A percentile compares a stretch with the other conserved stretches of the same genome.
phyloP scores from a whole-genome alignment of 2,113 vertebrate genomes.

The Datnioides undecimradiatus region DNA sequence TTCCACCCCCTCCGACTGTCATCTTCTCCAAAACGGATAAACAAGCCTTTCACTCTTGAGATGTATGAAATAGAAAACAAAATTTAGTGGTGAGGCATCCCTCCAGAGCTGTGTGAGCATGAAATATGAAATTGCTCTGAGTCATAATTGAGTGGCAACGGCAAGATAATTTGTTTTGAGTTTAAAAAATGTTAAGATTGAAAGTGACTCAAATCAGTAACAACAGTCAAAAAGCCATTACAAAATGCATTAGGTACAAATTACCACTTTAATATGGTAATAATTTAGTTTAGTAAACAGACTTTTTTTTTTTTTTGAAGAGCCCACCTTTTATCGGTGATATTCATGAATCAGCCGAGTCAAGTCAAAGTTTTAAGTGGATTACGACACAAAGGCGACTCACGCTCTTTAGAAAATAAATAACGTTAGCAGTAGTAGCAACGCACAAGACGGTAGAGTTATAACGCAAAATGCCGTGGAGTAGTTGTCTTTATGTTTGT shows the following conservation, averaged over 20 bases:
- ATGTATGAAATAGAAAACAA: slow-evolving; percentile 45
- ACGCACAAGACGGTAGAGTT: neutral
- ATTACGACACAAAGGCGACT: neutral
- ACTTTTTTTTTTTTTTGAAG: neutral
- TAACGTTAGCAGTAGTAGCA: neutral
- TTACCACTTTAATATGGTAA: slow-evolving; percentile 20
- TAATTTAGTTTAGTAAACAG: slow-evolving; percentile 11
- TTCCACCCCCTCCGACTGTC: slow-evolving; percentile 16
- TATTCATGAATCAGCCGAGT: neutral
- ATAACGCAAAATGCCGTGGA: neutral
- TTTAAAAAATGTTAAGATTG: slow-evolving; percentile 7
- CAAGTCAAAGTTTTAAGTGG: neutral
- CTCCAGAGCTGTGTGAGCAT: slow-evolving; percentile 39
- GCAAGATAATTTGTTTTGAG: slow-evolving; percentile 52
- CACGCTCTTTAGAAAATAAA: neutral
- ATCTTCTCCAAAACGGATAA: slow-evolving; percentile 53
- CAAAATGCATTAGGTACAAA: slow-evolving; percentile 40
- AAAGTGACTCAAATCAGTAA: slow-evolving; percentile 48
- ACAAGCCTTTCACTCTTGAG: slow-evolving; percentile 49
- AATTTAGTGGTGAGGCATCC: slow-evolving; percentile 27
- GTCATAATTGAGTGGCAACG: slow-evolving; percentile 51
- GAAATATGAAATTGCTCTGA: slow-evolving; percentile 51
- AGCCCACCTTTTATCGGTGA: neutral
- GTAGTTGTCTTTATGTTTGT: neutral
- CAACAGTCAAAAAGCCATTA: slow-evolving; percentile 39